phyloP scores from a whole-genome alignment of 2,888 invertebrate species.

The Chalcosyrphus nemorum region DNA sequence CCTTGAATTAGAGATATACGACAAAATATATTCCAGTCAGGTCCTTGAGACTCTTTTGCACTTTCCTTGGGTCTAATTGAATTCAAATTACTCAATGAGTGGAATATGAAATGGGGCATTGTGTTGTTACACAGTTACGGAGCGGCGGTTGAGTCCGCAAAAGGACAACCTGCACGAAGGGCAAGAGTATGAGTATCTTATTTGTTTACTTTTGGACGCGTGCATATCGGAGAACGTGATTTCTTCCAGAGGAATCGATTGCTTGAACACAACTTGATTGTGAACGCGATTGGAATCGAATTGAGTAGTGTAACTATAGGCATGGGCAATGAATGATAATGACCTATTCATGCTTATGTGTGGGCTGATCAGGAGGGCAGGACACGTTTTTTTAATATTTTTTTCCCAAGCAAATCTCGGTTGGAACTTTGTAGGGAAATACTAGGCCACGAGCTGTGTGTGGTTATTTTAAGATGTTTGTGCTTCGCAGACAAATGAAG shows the following conservation, averaged over 20 bases:
- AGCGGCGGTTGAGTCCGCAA: background rate
- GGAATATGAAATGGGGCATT: slow-evolving; percentile 27
- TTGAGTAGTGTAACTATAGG: background rate
- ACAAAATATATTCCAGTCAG: slow-evolving; percentile 35
- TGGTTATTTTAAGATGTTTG: no score
- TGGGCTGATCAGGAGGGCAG: no score
- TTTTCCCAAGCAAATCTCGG: no score
- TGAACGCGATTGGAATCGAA: background rate
- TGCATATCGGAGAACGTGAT: slow-evolving; percentile 27
- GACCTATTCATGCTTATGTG: no score
- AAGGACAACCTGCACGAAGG: background rate
- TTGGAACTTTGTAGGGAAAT: no score
- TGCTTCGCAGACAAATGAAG: no score
- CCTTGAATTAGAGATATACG: background rate
- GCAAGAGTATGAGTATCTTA: background rate
- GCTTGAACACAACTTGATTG: slow-evolving; percentile 6
- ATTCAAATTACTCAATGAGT: slow-evolving; percentile 30
- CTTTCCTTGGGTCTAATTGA: slow-evolving; percentile 29
- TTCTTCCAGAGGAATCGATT: background rate
- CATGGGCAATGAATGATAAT: background rate
- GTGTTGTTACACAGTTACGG: background rate
- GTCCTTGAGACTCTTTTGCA: slow-evolving; percentile 17
- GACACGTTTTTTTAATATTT: no score
- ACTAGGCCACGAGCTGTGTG: no score
- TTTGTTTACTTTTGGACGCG: slow-evolving; percentile 1